phyloP scores from a whole-genome alignment of 1,140 invertebrate species.

The Melipona quadrifasciata region DNA sequence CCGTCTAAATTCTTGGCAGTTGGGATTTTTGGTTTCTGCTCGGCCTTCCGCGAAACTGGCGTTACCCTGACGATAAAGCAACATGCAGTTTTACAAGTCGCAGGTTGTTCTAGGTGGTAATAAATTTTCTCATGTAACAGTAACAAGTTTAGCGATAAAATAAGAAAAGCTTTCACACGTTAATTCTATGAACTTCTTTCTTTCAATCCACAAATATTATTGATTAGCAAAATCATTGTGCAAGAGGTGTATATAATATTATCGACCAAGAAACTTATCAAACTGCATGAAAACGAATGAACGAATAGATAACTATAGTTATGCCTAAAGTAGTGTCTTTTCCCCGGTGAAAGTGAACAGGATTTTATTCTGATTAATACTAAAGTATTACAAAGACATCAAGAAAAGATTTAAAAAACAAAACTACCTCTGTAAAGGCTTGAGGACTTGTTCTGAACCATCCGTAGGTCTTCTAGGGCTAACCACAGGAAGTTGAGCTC shows the following conservation, averaged over 20 bases:
- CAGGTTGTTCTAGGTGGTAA: background rate
- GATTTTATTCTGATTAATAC: background rate
- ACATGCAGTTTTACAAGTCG: background rate
- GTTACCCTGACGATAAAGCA: constrained; percentile 47
- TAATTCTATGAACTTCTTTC: background rate
- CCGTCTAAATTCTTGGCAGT: constrained; percentile 24
- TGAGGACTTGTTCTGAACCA: constrained; percentile 78
- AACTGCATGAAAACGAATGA: background rate
- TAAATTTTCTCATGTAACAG: background rate
- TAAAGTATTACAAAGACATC: background rate
- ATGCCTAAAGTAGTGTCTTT: background rate
- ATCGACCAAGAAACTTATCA: background rate
- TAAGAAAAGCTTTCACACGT: background rate
- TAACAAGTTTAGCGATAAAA: background rate
- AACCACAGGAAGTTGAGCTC: constrained; percentile 89
- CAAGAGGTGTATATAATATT: background rate
- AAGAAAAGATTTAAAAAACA: background rate
- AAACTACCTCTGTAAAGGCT: constrained; percentile 76
- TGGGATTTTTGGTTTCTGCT: constrained; percentile 47
- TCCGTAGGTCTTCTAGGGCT: constrained; percentile 83
- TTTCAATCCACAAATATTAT: too few relatives aligned
- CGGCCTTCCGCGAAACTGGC: constrained; percentile 41
- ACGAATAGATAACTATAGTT: background rate
- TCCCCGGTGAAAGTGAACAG: background rate
- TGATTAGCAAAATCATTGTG: too few relatives aligned